phyloP scores from a whole-genome alignment of 2,113 vertebrate genomes.

The Cynocephalus volans region DNA sequence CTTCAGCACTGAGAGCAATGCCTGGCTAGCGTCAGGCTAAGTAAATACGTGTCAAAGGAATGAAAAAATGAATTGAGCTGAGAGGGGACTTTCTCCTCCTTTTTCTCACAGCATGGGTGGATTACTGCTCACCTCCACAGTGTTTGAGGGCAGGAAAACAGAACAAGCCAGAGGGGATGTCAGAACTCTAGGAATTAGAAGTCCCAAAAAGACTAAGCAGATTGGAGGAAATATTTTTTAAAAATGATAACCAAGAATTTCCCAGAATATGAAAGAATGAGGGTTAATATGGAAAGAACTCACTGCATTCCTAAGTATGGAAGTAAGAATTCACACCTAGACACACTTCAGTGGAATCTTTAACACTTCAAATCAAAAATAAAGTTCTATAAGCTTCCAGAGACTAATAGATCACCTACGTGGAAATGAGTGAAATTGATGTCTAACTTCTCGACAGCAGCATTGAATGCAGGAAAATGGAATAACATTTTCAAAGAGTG shows the following conservation, averaged over 20 bases:
- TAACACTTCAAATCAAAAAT: not conserved
- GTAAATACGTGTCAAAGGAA: not conserved
- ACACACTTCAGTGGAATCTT: not conserved
- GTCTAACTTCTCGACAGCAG: not conserved
- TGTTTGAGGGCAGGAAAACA: not conserved
- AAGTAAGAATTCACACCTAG: not conserved
- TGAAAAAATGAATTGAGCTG: not conserved
- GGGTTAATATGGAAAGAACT: not conserved
- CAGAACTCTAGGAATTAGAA: not conserved
- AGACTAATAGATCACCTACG: not conserved
- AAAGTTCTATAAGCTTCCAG: not conserved
- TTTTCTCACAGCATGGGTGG: not conserved
- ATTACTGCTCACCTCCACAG: not conserved
- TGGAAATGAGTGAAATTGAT: not conserved
- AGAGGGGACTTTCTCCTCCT: not conserved
- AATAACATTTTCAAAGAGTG: not conserved
- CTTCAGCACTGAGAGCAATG: not conserved
- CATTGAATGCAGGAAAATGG: not conserved
- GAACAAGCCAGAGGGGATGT: not conserved
- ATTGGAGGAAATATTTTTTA: not conserved
- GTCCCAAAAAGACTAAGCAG: not conserved
- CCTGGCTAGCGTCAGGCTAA: not conserved
- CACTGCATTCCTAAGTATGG: not conserved
- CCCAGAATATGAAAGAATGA: not conserved
- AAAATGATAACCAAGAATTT: not conserved